A percentile compares a stretch with the other conserved stretches of the same genome.
phyloP scores from a whole-genome alignment of 2,888 invertebrate species.

The Toxonevra muliebris region DNA sequence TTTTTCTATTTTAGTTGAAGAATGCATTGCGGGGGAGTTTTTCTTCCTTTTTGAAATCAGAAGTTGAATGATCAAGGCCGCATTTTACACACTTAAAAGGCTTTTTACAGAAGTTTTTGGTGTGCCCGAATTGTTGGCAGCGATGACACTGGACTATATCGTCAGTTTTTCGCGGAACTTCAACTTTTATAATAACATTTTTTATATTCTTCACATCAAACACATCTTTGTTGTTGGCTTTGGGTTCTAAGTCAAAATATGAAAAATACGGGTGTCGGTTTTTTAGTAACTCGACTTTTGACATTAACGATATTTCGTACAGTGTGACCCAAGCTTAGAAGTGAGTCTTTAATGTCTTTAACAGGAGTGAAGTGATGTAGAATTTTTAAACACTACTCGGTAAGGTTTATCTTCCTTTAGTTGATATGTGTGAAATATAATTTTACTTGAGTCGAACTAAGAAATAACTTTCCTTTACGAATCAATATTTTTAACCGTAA shows the following conservation, averaged over 20 bases:
- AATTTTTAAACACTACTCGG: conserved; percentile 26
- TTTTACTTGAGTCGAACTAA: not conserved
- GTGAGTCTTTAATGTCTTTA: conserved; percentile 15
- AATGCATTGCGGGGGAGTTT: too few species aligned
- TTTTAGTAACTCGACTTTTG: conserved; percentile 29
- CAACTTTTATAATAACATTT: conserved; percentile 29
- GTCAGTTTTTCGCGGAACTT: conserved; percentile 21
- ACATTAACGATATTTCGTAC: conserved; percentile 30
- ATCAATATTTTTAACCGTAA: conserved; percentile 8
- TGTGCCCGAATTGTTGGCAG: conserved; percentile 36
- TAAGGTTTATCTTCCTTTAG: conserved; percentile 6
- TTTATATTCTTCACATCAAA: conserved; percentile 24
- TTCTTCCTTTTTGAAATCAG: conserved; percentile 24
- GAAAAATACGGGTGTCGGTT: conserved; percentile 26
- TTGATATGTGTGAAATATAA: conserved; percentile 12
- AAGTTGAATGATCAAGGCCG: conserved; percentile 27
- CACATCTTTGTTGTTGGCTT: conserved; percentile 28
- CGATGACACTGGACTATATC: conserved; percentile 33
- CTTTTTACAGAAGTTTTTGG: conserved; percentile 34
- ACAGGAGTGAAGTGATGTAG: conserved; percentile 20
- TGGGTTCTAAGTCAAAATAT: conserved; percentile 28
- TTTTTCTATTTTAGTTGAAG: too few species aligned
- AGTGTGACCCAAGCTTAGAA: conserved; percentile 26
- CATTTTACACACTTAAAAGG: conserved; percentile 33
- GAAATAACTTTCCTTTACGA: conserved; percentile 3